Evolutionary conservation across 1,140 invertebrate genomes (phyloP), one percentile per base, ranked within the genome.

Genomic region (Helicorthomorpha holstii): DNA sequence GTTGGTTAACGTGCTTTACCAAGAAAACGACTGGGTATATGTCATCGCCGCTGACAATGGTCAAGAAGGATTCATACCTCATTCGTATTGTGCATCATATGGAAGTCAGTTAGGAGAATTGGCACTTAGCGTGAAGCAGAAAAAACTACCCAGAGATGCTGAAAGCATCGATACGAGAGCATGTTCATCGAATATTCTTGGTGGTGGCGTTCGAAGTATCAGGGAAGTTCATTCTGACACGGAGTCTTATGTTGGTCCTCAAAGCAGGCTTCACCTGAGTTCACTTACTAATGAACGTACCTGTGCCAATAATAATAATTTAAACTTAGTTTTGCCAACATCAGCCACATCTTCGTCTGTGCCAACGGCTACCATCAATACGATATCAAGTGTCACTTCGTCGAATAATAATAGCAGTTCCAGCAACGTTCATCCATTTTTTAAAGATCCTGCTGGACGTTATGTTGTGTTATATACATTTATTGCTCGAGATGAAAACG

Each of bases 1-100:
- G 74, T 78, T 91, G 59, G 88, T 93, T 1, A 91, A 91, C 70
- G 81, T 93, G 50, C 67, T 95, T 50, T 95, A 95, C 66, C 73
- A 88, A 59, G 90, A 95, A 65, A 93, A 94, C 64, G 91, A 94
- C 62, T 95, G 91, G 91, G 85, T 92, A 1, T 94, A 94, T 71
- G 87, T 94, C 0, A 90, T 93, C 63, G 80, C 85, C 1, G 7
- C 29, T 34, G 83, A 87, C 46, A 84, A 83, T 26, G 71, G 85
- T 50, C 78, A 84, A 64, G 89, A 94, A 69, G 91, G 91, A 1
- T 96, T 94, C 61, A 91, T 95, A 58, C 91, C 91, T 10, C 83
- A 90, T 63, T 90, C 87, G 0, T 93, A 93, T 65, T 91, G 87
- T 67, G 83, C 85, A 0, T 84, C 87, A 0, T 88, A 82, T 62